Percentiles rank a stretch among this genome's conserved stretches.
Evolutionary conservation across 2,113 vertebrate species (phyloP).

Genomic region (Cebidichthys violaceus): DNA sequence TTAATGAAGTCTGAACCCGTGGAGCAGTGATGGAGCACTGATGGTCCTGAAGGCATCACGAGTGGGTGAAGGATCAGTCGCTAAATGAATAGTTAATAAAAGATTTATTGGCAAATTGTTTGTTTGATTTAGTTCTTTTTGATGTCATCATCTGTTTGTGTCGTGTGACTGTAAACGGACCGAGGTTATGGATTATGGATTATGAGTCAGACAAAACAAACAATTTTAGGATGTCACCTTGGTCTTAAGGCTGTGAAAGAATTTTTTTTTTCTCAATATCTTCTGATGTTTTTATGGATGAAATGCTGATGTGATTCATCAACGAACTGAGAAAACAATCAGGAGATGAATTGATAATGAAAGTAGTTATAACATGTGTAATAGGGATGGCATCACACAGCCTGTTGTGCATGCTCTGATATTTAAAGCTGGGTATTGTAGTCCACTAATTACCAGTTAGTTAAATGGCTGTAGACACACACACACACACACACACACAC

Average conservation of each 20-base stretch:
- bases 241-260: not conserved
- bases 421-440: not conserved
- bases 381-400: not conserved
- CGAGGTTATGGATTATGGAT: not conserved
- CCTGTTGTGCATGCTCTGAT: not conserved
- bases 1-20: not conserved
- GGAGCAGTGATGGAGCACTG: not conserved
- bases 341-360: not conserved
- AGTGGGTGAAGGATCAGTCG: not conserved
- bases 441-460: slow-evolving; percentile 14
- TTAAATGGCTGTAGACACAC: slow-evolving; percentile 2
- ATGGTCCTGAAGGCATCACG: not conserved
- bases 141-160: not conserved
- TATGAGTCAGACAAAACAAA: not conserved
- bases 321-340: not conserved
- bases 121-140: no score
- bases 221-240: not conserved
- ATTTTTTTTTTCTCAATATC: not conserved
- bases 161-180: not conserved
- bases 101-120: not conserved
- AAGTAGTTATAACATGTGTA: not conserved
- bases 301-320: no score
- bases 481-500: not conserved
- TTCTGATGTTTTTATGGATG: not conserved
- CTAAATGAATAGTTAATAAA: not conserved